Evolutionary conservation across 2,113 vertebrate species (phyloP).

Genomic region (Brevimyrus niger): DNA sequence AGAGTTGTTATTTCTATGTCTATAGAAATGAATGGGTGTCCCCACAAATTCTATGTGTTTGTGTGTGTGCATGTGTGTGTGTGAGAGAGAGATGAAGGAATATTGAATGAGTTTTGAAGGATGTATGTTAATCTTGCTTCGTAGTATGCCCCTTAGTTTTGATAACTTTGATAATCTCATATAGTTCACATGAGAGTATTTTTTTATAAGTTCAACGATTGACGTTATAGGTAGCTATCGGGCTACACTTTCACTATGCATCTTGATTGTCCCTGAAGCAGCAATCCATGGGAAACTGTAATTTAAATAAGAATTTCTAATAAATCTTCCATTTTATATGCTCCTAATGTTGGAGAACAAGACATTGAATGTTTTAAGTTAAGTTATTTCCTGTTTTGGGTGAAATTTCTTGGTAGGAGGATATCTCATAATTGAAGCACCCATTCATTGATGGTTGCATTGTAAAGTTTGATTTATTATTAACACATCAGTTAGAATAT

Average conservation of each 20-base stretch:
- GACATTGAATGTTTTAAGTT: neutral
- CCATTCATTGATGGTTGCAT: neutral
- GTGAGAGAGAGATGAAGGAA: neutral
- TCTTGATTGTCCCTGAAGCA: too few species aligned
- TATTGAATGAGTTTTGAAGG: neutral
- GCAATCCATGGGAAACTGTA: too few species aligned
- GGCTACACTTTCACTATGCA: too few species aligned
- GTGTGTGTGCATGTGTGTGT: neutral
- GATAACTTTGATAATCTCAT: neutral
- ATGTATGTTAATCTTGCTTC: neutral
- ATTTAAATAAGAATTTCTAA: too few species aligned
- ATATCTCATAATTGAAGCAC: neutral
- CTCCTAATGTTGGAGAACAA: neutral
- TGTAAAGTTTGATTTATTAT: neutral
- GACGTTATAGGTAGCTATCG: neutral
- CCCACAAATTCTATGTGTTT: neutral
- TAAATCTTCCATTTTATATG: neutral
- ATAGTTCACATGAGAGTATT: neutral
- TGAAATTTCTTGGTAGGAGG: neutral
- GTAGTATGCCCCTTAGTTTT: neutral
- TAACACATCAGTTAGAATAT: neutral
- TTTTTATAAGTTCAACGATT: neutral
- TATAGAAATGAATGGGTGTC: neutral
- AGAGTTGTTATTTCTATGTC: neutral
- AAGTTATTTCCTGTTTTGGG: neutral